phyloP scores from a whole-genome alignment of 2,797 vertebrate species.

The Siniperca scherzeri region DNA sequence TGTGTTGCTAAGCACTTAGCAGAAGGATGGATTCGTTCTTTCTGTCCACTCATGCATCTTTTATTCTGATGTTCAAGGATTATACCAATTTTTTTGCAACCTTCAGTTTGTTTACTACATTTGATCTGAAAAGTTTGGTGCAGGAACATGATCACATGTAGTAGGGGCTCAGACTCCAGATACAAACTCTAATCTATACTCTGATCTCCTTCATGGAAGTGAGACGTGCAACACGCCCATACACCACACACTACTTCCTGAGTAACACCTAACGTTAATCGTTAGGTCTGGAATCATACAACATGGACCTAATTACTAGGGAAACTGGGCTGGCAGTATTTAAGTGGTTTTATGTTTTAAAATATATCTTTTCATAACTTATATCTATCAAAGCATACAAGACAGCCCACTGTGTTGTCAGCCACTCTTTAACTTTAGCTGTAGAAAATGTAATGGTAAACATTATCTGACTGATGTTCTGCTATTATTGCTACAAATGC shows the following conservation, averaged over 20 bases:
- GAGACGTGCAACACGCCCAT: neutral
- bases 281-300: no score
- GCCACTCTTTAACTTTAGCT: neutral
- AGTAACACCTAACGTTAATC: no score
- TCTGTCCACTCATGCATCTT: slow-evolving; percentile 19
- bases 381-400: neutral
- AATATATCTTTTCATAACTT: neutral
- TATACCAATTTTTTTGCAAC: neutral
- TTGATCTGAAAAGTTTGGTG: slow-evolving; percentile 7
- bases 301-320: neutral
- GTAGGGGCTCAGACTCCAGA: neutral
- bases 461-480: neutral
- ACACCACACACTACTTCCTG: no score
- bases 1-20: slow-evolving; percentile 49
- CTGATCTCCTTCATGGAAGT: neutral
- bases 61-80: slow-evolving; percentile 32
- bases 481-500: neutral
- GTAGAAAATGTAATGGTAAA: neutral
- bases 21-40: slow-evolving; percentile 10
- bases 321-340: no score
- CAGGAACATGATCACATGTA: neutral
- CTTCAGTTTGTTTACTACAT: slow-evolving; percentile 5
- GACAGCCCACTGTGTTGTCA: neutral
- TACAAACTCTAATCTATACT: neutral
- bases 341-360: neutral